phyloP scores from a whole-genome alignment of 2,113 vertebrate species.

The Leptocoma aspasia region DNA sequence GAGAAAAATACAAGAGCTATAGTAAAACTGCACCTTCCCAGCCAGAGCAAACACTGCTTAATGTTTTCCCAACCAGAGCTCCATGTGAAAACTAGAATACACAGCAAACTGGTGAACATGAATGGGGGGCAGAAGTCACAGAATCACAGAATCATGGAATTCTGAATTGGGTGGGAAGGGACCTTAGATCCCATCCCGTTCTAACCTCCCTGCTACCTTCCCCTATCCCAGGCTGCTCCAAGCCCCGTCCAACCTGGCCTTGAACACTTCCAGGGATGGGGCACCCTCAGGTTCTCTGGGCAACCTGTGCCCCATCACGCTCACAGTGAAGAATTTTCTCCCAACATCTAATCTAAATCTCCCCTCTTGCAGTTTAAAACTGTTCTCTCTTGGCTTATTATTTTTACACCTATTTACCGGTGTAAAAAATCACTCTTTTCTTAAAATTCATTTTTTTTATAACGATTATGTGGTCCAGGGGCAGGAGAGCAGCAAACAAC shows the following conservation, averaged over 20 bases:
- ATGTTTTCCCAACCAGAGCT: neutral
- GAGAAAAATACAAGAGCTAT: neutral
- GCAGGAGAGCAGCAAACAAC: neutral
- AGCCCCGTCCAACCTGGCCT: fast-evolving
- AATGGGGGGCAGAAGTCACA: fast-evolving
- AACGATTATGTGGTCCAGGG: fast-evolving
- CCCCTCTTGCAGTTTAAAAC: neutral
- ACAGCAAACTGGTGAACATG: fast-evolving
- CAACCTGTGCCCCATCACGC: neutral
- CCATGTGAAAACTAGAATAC: neutral
- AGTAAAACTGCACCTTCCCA: neutral
- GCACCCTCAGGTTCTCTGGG: neutral
- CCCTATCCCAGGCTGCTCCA: neutral
- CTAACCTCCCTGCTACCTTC: neutral
- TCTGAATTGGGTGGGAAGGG: neutral
- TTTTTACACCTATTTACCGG: no score
- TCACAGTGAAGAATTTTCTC: neutral
- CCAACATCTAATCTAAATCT: no score
- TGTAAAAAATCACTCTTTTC: neutral
- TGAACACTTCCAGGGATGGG: neutral
- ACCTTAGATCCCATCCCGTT: fast-evolving
- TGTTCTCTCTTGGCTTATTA: neutral
- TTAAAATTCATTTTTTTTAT: no score
- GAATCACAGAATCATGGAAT: fast-evolving
- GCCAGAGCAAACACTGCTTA: neutral